Evolutionary conservation across 1,140 invertebrate genomes (phyloP).

Genomic region (Coenobita brevimanus): DNA sequence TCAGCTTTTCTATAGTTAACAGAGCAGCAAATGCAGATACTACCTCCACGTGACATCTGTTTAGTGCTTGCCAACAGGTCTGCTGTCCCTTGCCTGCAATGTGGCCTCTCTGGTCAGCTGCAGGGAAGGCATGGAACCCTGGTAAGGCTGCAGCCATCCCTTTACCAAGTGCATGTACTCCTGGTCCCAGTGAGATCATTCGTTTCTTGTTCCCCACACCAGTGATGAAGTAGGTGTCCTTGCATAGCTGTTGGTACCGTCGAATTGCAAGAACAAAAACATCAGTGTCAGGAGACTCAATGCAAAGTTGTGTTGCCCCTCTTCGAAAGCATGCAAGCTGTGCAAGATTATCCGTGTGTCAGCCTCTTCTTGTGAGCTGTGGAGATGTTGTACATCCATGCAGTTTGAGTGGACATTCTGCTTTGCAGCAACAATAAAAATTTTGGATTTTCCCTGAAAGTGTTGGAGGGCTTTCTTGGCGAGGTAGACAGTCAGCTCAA

Average conservation of each 20-base stretch:
- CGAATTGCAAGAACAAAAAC: constrained; percentile 22
- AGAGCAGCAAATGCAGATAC: too few species aligned
- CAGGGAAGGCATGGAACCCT: constrained; percentile 23
- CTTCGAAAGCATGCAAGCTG: background rate
- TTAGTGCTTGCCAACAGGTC: constrained; percentile 26
- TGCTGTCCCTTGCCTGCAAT: constrained; percentile 21
- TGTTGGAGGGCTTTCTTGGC: constrained; percentile 19
- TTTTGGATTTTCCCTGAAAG: constrained; percentile 16
- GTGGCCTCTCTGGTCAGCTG: constrained; percentile 1
- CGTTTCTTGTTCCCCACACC: constrained; percentile 3
- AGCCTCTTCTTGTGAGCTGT: constrained; percentile 16
- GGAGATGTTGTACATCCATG: constrained; percentile 25
- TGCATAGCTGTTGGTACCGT: background rate
- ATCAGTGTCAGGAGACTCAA: constrained; percentile 28
- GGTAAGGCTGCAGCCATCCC: constrained; percentile 5
- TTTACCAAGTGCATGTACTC: constrained; percentile 2
- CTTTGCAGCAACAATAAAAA: constrained; percentile 3
- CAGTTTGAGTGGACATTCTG: constrained; percentile 25
- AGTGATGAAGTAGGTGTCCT: constrained; percentile 26
- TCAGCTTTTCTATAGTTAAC: too few species aligned
- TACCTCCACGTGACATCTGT: background rate
- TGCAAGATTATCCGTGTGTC: constrained; percentile 3
- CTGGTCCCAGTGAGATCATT: background rate
- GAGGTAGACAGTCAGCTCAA: constrained; percentile 42
- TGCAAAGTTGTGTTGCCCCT: constrained; percentile 3